Evolutionary conservation across 2,888 invertebrate genomes (phyloP).

Genomic region (Synanthedon tipuliformis): DNA sequence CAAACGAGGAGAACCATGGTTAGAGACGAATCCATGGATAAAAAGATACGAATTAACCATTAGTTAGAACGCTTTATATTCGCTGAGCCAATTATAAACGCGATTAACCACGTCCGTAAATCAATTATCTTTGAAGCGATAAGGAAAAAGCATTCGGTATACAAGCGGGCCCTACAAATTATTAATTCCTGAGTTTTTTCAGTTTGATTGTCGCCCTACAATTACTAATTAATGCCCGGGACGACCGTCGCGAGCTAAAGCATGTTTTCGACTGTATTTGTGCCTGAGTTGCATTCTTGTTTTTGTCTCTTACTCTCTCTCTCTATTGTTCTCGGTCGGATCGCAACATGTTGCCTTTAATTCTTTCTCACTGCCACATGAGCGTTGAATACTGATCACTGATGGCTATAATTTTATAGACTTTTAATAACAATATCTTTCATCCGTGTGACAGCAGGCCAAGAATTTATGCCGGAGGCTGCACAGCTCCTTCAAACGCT

Average conservation of each 20-base stretch:
- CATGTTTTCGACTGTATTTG: slow-evolving; percentile 38
- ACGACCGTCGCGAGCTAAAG: slow-evolving; percentile 22
- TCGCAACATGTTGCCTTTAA: slow-evolving; percentile 62
- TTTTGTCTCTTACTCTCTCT: slow-evolving; percentile 47
- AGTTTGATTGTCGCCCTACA: slow-evolving; percentile 47
- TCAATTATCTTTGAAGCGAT: neutral
- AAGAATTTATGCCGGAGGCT: neutral
- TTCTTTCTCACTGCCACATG: slow-evolving; percentile 61
- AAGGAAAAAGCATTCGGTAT: neutral
- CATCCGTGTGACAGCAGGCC: neutral
- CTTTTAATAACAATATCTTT: neutral
- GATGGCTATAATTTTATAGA: neutral
- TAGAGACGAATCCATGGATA: slow-evolving; percentile 52
- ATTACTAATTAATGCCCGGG: slow-evolving; percentile 58
- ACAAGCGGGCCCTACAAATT: neutral
- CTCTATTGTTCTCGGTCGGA: slow-evolving; percentile 61
- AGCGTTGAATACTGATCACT: slow-evolving; percentile 53
- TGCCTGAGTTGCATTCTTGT: slow-evolving; percentile 34
- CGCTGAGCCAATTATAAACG: neutral
- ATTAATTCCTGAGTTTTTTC: slow-evolving; percentile 17
- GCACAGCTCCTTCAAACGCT: neutral
- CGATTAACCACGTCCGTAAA: neutral
- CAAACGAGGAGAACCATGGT: slow-evolving; percentile 64
- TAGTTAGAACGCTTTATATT: neutral
- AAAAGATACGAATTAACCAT: slow-evolving; percentile 1